Conservation (phyloP, 1,140 invertebrate species). For the Drosophila rufa region DNA sequence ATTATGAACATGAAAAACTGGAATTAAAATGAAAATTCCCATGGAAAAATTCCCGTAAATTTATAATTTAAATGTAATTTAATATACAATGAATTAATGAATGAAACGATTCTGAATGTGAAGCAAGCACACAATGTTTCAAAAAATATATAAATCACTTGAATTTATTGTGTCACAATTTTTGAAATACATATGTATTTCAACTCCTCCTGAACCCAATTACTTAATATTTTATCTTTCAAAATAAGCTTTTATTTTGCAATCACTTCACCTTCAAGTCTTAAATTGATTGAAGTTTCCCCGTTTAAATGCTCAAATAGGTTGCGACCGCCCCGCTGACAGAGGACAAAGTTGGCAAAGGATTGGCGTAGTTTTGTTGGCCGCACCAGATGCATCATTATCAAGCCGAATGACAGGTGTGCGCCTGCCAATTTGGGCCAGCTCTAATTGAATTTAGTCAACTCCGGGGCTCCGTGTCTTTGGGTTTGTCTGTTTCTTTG, state of each 20-base stretch:
- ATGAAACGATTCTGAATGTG: too few relatives aligned
- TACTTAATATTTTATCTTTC: too few relatives aligned
- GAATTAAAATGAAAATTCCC: too few relatives aligned
- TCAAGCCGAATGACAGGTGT: conserved; percentile 80
- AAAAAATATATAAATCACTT: background rate
- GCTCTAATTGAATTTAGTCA: conserved; percentile 81
- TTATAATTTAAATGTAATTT: too few relatives aligned
- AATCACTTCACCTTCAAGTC: conserved; percentile 24
- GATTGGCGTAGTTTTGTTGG: conserved; percentile 64
- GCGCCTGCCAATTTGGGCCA: conserved; percentile 78
- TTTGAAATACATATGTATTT: background rate
- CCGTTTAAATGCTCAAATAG: conserved; percentile 49
- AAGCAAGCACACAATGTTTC: background rate
- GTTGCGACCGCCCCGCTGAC: conserved; percentile 20
- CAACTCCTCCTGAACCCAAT: too few relatives aligned
- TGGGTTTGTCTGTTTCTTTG: conserved; percentile 40
- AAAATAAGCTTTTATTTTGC: background rate
- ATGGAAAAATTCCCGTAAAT: too few relatives aligned
- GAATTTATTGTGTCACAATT: background rate
- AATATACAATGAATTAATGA: too few relatives aligned
- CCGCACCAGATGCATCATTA: conserved; percentile 79
- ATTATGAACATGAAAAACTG: too few relatives aligned
- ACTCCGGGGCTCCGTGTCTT: conserved; percentile 56
- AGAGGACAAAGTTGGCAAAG: conserved; percentile 69
- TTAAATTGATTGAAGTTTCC: conserved; percentile 40